Conservation (phyloP, 2,888 invertebrate genomes). For the Parnassius glacialis region DNA sequence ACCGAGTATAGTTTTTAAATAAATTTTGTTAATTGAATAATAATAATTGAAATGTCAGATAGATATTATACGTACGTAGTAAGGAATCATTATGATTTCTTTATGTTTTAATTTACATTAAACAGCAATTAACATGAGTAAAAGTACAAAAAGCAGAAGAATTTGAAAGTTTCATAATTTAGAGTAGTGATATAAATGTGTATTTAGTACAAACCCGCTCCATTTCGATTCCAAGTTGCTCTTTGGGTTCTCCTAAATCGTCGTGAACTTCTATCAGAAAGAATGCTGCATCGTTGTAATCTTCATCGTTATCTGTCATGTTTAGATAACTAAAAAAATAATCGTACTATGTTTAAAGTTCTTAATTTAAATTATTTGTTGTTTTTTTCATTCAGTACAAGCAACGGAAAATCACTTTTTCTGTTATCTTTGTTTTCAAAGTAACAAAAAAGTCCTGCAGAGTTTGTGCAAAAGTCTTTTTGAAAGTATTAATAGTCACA, state of each 20-base stretch:
- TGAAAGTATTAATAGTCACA: slow-evolving; percentile 42
- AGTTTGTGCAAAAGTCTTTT: slow-evolving; percentile 27
- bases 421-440: too few species aligned
- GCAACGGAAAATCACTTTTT: too few species aligned
- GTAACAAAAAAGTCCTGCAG: slow-evolving; percentile 16
- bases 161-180: too few species aligned
- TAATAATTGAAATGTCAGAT: too few species aligned
- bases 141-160: too few species aligned
- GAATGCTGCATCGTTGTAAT: slow-evolving; percentile 79
- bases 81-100: background rate
- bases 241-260: slow-evolving; percentile 87
- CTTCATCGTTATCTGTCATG: slow-evolving; percentile 61
- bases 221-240: slow-evolving; percentile 88
- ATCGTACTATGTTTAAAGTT: background rate
- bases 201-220: slow-evolving; percentile 71
- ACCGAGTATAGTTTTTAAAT: too few species aligned
- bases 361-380: background rate
- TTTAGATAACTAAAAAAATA: slow-evolving; percentile 52
- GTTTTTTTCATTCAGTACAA: too few species aligned
- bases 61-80: background rate
- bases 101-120: too few species aligned
- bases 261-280: slow-evolving; percentile 87
- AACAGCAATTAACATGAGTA: too few species aligned
- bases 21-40: too few species aligned
- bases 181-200: too few species aligned